Evolutionary conservation across 2,113 vertebrate species (phyloP), one percentile per base, ranked within the genome.

Genomic region (Arvicanthis niloticus): DNA sequence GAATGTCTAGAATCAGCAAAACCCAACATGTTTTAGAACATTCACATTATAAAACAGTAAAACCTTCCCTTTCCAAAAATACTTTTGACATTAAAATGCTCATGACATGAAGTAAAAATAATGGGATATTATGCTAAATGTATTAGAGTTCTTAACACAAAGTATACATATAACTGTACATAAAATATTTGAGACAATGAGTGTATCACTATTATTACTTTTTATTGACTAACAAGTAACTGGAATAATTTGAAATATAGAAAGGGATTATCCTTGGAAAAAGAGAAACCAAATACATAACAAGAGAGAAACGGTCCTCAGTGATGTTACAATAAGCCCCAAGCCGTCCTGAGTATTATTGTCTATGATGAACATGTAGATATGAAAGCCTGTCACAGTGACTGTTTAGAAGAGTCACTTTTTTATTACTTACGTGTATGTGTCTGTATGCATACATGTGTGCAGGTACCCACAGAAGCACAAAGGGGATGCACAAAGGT

Each of bases 1-100:
- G 88, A 77, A 91, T 77, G n/a, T 67, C n/a, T 67, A 82, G 60
- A 86, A 94, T 76, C 16, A 89, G 29, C 68, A 93, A 40, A 68
- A 51, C 19, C 13, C 34, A 16, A 4, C 4, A 70, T 9, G 16
- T 56, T 37, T 70, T n/a, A 70, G 67, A 72, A 88, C 24, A 40
- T 53, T 68, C 60, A 53, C 12, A 84, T 42, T 37, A 85, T 81
- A 11, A 95, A 89, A 77, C 72, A 95, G 75, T 91, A 80, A 94
- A 96, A 91, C 19, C 4, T 94, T 68, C 77, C 89, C 65, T 95
- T 96, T 96, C 60, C 67, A 95, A 93, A 60, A 94, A 17, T 91
- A 65, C 70, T 56, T 53, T 94, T 81, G 48, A 76, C 86, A 88
- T 67, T 48, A 81, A 53, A 91, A 91, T 93, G 72, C 29, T 89